Evolutionary conservation across 2,888 invertebrate species (phyloP), one percentile per base, ranked within the genome.

Genomic region (Bedellia somnulentella): DNA sequence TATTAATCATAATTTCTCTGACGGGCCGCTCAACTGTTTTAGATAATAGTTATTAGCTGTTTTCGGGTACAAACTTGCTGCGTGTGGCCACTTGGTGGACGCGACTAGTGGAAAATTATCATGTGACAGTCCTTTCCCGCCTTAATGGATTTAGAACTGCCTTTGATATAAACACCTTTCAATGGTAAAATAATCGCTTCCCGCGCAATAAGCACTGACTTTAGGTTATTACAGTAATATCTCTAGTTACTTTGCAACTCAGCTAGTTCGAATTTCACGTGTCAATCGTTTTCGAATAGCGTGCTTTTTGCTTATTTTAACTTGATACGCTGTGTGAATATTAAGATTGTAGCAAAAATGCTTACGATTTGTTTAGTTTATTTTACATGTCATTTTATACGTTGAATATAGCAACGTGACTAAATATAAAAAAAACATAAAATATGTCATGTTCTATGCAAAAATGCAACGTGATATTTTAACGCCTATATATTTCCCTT

Each of bases 1-100:
- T 73, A 73, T 75, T 73, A 75, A 75, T 75, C 73, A 75, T 71
- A 73, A 73, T 75, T 73, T 63, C 67, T 68, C 64, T 70, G 67
- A 64, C 62, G 55, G 53, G 49, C 57, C 50, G 50, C 51, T 64
- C 64, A 54, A 61, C 53, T 58, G 57, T 62, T 58, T 58, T 52
- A 54, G 60, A 73, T 73, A 58, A 71, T 71, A 64, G 68, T 68
- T 67, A 73, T 73, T 71, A 73, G 57, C 57, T 56, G 48, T 61
- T 67, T 63, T 58, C 50, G 55, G 52, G 47, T 50, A 55, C 55
- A 52, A 49, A 58, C 52, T 50, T 44, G 43, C 55, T 64, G 68
- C 57, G 73, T 70, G 73, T 70, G 71, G 70, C 53, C 68, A 49
- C 24, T 44, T 39, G 39, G 41, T 42, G 47, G 44, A 54, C 39